Conservation (phyloP, 2,113 vertebrate species). For the Periophthalmus modestus region DNA sequence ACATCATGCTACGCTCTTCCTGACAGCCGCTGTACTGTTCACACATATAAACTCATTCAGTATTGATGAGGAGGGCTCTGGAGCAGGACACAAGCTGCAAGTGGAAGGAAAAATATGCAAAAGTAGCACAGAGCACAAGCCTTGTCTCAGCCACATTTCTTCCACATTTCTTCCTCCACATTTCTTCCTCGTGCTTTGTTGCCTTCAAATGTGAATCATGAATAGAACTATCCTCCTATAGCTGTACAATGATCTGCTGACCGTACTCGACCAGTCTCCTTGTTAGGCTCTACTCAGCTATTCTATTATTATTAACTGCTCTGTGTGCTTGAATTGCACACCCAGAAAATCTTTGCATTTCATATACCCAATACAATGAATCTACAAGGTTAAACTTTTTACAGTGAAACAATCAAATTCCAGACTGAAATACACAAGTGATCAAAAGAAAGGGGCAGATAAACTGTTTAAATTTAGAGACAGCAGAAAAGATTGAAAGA, state of each 20-base stretch:
- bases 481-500: too few relatives aligned
- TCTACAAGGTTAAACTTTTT: too few relatives aligned
- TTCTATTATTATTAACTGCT: too few relatives aligned
- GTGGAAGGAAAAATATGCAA: slow-evolving; percentile 40
- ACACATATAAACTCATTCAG: slow-evolving; percentile 56
- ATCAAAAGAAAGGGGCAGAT: too few relatives aligned
- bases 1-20: slow-evolving; percentile 19
- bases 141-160: slow-evolving; percentile 1
- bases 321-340: too few relatives aligned
- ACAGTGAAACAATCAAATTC: too few relatives aligned
- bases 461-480: too few relatives aligned
- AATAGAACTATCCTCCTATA: background rate
- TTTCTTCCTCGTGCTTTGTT: background rate
- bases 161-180: background rate
- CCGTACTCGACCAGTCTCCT: too few relatives aligned
- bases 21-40: slow-evolving; percentile 41
- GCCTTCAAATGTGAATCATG: slow-evolving; percentile 26
- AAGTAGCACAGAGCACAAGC: slow-evolving; percentile 18
- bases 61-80: slow-evolving; percentile 59
- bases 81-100: slow-evolving; percentile 19
- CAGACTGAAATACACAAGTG: too few relatives aligned
- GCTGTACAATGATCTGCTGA: background rate
- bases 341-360: too few relatives aligned
- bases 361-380: too few relatives aligned
- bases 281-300: too few relatives aligned